phyloP scores from a whole-genome alignment of 2,113 vertebrate species.

The Puntigrus tetrazona region DNA sequence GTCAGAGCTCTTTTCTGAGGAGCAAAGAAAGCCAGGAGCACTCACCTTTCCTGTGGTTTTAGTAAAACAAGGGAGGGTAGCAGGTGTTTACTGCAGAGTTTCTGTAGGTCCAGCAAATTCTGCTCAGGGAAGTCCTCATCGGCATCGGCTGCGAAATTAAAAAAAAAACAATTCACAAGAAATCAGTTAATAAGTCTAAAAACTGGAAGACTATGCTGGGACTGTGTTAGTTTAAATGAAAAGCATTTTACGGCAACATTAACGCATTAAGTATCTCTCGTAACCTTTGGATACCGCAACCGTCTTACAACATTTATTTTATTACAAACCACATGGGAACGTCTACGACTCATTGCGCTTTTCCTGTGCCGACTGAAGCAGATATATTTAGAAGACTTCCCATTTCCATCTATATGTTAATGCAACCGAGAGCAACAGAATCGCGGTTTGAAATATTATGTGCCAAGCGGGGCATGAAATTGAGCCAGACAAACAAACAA shows the following conservation, averaged over 20 bases:
- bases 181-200: constrained; percentile 30
- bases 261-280: not conserved
- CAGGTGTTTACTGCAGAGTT: constrained; percentile 31
- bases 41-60: constrained; percentile 47
- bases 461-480: constrained; percentile 68
- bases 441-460: constrained; percentile 63
- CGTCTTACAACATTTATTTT: constrained; percentile 21
- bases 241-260: not conserved
- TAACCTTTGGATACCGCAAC: constrained; percentile 5
- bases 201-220: not conserved
- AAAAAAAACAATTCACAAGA: constrained; percentile 43
- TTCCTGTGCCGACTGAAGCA: not conserved
- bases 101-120: constrained; percentile 36
- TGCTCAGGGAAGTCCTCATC: constrained; percentile 39
- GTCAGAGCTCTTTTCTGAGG: constrained; percentile 25
- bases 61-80: constrained; percentile 37
- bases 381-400: constrained; percentile 46
- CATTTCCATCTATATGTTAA: constrained; percentile 76
- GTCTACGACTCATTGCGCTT: constrained; percentile 16
- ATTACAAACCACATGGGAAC: constrained; percentile 17
- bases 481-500: constrained; percentile 68
- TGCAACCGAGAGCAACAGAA: constrained; percentile 67
- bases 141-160: constrained; percentile 38
- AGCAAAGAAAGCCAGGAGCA: constrained; percentile 43
- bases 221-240: not conserved